Conservation (phyloP, 1,140 invertebrate species). For the Diorhabda elongata region DNA sequence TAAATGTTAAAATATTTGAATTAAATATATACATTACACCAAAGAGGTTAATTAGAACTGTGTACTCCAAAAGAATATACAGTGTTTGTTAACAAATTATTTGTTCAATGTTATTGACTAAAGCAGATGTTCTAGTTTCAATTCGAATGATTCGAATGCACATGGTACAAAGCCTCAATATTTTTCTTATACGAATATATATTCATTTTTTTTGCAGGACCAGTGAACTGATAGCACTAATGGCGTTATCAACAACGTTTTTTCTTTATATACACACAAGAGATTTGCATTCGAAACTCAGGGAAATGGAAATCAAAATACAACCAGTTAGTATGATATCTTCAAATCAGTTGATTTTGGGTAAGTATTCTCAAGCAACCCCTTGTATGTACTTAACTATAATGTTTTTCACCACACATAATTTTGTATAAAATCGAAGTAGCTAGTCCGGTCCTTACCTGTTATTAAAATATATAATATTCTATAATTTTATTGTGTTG, state of each 20-base stretch:
- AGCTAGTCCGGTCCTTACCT: too few relatives aligned
- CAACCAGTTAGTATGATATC: slow-evolving; percentile 70
- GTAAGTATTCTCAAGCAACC: slow-evolving; percentile 47
- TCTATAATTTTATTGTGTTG: too few relatives aligned
- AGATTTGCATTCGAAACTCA: slow-evolving; percentile 69
- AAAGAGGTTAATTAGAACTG: too few relatives aligned
- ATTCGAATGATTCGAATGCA: not conserved
- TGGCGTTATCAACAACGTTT: slow-evolving; percentile 73
- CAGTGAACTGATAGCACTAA: slow-evolving; percentile 69
- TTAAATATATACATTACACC: too few relatives aligned
- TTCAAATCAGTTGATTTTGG: slow-evolving; percentile 64
- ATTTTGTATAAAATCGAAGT: too few relatives aligned
- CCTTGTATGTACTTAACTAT: too few relatives aligned
- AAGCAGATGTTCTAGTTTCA: not conserved
- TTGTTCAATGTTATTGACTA: not conserved
- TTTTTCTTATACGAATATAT: not conserved
- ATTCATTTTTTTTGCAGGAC: slow-evolving; percentile 52
- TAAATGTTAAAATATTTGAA: not conserved
- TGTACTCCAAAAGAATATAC: not conserved
- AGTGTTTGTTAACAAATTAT: not conserved
- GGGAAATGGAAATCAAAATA: slow-evolving; percentile 70
- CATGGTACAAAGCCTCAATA: not conserved
- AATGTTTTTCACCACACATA: too few relatives aligned
- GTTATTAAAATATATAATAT: too few relatives aligned
- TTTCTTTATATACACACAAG: slow-evolving; percentile 78